A percentile compares a stretch with the other conserved stretches of the same genome.
Conservation (phyloP, 1,140 invertebrate genomes). For the Apocrypta bakeri region DNA sequence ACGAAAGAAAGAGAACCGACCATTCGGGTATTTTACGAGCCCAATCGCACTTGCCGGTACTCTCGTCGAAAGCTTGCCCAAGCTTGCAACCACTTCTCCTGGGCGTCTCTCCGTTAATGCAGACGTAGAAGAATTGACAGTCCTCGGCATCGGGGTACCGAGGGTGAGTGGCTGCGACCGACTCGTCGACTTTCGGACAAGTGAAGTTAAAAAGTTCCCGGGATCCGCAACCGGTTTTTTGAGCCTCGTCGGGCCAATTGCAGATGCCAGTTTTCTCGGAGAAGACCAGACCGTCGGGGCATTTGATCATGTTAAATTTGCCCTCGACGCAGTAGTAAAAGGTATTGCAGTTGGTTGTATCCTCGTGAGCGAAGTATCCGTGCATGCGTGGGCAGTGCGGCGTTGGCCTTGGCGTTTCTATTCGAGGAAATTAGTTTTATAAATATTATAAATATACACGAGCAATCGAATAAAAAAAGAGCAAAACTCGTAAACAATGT, state of each 20-base stretch:
- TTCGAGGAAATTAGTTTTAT: too few relatives aligned
- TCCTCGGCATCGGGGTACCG: conserved; percentile 91
- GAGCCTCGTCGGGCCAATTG: conserved; percentile 93
- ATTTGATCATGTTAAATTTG: conserved; percentile 91
- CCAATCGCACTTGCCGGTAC: conserved; percentile 88
- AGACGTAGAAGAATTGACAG: conserved; percentile 94
- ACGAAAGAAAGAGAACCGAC: conserved; percentile 75
- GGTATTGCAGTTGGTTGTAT: conserved; percentile 86
- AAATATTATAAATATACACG: conserved; percentile 44
- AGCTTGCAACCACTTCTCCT: conserved; percentile 89
- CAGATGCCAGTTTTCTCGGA: conserved; percentile 92
- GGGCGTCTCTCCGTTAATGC: conserved; percentile 89
- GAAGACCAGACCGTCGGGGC: conserved; percentile 91
- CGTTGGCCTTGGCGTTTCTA: conserved; percentile 84
- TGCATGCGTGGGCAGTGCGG: conserved; percentile 88
- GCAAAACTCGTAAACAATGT: background rate
- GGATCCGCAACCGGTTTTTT: conserved; percentile 88
- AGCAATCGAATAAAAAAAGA: background rate
- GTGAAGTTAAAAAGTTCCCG: conserved; percentile 90
- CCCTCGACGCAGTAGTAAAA: conserved; percentile 95
- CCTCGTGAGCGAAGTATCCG: conserved; percentile 91
- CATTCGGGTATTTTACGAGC: conserved; percentile 93
- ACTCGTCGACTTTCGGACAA: conserved; percentile 86
- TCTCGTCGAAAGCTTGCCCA: conserved; percentile 93
- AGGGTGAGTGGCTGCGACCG: conserved; percentile 84